Evolutionary conservation across 2,113 vertebrate genomes (phyloP).

Genomic region (Bombycilla garrulus): DNA sequence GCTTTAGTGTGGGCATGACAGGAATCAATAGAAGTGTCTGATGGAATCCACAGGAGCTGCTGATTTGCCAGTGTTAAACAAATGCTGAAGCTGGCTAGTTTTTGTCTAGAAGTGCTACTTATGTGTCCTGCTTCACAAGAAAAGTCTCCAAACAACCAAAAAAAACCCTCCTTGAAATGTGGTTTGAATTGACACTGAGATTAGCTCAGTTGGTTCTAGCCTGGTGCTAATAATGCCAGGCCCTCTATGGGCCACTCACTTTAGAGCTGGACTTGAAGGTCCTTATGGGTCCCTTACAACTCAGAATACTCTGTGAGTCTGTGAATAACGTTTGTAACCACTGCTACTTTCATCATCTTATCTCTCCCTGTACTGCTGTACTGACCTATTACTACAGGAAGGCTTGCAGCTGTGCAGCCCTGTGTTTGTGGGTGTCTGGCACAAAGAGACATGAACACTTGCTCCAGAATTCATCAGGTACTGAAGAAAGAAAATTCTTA

Average conservation of each 20-base stretch:
- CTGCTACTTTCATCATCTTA: rapidly evolving
- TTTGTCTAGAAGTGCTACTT: background rate
- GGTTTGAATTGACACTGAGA: background rate
- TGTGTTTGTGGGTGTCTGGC: background rate
- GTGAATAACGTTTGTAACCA: background rate
- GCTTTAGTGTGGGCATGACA: background rate
- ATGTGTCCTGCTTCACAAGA: background rate
- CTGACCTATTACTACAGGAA: background rate
- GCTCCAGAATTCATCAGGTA: background rate
- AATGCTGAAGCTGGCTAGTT: background rate
- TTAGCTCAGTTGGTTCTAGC: rapidly evolving
- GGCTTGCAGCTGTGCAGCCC: background rate
- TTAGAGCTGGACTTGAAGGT: background rate
- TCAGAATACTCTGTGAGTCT: background rate
- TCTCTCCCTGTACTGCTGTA: background rate
- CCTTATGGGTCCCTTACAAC: background rate
- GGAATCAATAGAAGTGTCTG: background rate
- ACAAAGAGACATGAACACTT: background rate
- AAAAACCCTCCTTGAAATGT: background rate
- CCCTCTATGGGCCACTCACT: background rate
- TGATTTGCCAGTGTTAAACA: background rate
- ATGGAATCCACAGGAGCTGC: background rate
- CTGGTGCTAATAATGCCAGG: background rate
- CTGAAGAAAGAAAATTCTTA: background rate
- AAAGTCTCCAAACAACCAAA: background rate